Evolutionary conservation across 2,113 vertebrate species (phyloP).

Genomic region (Erythrolamprus reginae): DNA sequence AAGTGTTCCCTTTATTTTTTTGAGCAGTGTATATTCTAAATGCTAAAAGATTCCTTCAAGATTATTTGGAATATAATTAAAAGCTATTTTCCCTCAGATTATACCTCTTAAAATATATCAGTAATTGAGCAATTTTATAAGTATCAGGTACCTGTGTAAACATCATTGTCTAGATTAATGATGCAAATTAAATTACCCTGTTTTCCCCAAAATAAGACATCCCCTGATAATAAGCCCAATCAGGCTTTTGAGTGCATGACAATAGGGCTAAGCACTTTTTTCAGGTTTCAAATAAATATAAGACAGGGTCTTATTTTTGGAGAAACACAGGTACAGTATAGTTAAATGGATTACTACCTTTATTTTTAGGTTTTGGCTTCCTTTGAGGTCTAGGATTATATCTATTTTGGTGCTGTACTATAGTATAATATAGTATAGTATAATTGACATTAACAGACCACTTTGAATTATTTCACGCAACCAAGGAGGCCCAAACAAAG

Average conservation of each 20-base stretch:
- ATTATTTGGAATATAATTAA: conserved; percentile 16
- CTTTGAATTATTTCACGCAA: not conserved
- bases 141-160: not conserved
- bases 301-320: too few relatives aligned
- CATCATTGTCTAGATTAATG: not conserved
- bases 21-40: not conserved
- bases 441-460: not conserved
- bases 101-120: not conserved
- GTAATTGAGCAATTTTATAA: not conserved
- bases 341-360: not conserved
- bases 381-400: not conserved
- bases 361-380: not conserved
- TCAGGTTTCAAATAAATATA: too few relatives aligned
- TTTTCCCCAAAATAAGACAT: too few relatives aligned
- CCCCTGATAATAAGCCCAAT: too few relatives aligned
- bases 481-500: not conserved
- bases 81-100: not conserved
- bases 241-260: too few relatives aligned
- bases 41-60: not conserved
- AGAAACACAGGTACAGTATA: too few relatives aligned
- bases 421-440: not conserved
- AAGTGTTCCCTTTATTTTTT: too few relatives aligned
- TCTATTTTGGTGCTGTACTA: not conserved
- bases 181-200: not conserved
- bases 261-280: too few relatives aligned